Evolutionary conservation across 2,888 invertebrate species (phyloP).

Genomic region (Eupsilia transversa): DNA sequence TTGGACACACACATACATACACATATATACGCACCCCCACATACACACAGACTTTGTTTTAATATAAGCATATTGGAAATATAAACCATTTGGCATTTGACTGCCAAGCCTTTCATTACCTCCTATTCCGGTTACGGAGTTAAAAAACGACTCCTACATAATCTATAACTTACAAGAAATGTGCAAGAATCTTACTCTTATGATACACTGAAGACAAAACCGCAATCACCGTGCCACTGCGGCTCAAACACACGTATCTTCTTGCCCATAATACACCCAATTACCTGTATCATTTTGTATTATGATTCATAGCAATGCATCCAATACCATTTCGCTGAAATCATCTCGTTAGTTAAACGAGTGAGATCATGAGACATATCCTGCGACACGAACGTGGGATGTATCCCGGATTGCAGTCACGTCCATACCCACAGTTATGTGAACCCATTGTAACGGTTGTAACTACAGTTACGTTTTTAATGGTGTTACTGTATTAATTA

Average conservation of each 20-base stretch:
- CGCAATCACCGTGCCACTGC: not conserved
- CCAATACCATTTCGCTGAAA: constrained; percentile 31
- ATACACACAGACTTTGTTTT: no score
- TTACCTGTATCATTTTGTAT: constrained; percentile 7
- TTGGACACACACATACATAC: no score
- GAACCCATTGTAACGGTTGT: constrained; percentile 46
- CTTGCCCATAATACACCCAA: constrained; percentile 3
- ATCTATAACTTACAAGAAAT: no score
- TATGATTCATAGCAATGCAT: constrained; percentile 45
- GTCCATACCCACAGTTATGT: constrained; percentile 51
- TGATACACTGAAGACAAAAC: not conserved
- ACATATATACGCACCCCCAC: no score
- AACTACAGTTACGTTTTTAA: constrained; percentile 32
- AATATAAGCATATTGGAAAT: no score
- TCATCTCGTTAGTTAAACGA: constrained; percentile 57
- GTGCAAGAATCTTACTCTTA: not conserved
- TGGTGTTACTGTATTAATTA: constrained; percentile 33
- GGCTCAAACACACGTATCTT: not conserved
- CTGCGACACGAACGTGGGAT: constrained; percentile 49
- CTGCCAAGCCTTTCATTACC: no score
- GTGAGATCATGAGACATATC: constrained; percentile 52
- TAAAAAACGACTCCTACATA: no score
- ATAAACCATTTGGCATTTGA: no score
- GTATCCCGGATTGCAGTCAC: constrained; percentile 57
- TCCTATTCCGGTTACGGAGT: no score